A percentile compares a stretch with the other conserved stretches of the same genome.
Evolutionary conservation across 2,888 invertebrate species (phyloP).

Genomic region (Andrena chrysosceles): DNA sequence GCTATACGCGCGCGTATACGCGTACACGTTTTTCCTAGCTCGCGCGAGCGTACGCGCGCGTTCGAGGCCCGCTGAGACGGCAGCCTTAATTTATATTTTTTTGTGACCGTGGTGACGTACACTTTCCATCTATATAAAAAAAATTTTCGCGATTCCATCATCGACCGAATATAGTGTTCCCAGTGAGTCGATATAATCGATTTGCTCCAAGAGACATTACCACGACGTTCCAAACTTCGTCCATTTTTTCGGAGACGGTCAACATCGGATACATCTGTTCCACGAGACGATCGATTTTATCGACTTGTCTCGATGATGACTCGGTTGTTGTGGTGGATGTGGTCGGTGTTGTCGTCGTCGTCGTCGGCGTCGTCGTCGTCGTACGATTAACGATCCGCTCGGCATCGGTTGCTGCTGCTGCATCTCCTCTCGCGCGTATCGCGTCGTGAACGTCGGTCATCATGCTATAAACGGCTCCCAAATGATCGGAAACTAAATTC

Average conservation of each 20-base stretch:
- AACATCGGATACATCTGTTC: conserved; percentile 94
- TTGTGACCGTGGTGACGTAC: too few species aligned
- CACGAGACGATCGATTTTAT: conserved; percentile 92
- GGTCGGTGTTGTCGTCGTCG: conserved; percentile 76
- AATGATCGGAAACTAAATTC: conserved; percentile 92
- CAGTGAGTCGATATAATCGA: too few species aligned
- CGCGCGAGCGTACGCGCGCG: too few species aligned
- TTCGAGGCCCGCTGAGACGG: too few species aligned
- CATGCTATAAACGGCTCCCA: conserved; percentile 92
- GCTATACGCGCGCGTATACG: too few species aligned
- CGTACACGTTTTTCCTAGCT: too few species aligned
- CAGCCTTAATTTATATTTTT: too few species aligned
- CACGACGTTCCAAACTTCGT: conserved; percentile 96
- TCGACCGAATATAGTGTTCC: too few species aligned
- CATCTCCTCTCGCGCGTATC: conserved; percentile 90
- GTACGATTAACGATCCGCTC: conserved; percentile 75
- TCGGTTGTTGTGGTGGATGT: conserved; percentile 79
- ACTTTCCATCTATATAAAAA: too few species aligned
- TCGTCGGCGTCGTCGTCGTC: conserved; percentile 77
- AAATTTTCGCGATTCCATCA: too few species aligned
- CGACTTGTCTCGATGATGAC: conserved; percentile 81
- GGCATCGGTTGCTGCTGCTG: conserved; percentile 79
- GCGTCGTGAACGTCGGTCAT: conserved; percentile 94
- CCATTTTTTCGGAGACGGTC: conserved; percentile 95
- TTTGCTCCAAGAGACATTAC: too few species aligned